Percentiles rank a stretch among this genome's conserved stretches.
Conservation (phyloP, 1,140 invertebrate genomes). For the Catajapyx aquilonaris region DNA sequence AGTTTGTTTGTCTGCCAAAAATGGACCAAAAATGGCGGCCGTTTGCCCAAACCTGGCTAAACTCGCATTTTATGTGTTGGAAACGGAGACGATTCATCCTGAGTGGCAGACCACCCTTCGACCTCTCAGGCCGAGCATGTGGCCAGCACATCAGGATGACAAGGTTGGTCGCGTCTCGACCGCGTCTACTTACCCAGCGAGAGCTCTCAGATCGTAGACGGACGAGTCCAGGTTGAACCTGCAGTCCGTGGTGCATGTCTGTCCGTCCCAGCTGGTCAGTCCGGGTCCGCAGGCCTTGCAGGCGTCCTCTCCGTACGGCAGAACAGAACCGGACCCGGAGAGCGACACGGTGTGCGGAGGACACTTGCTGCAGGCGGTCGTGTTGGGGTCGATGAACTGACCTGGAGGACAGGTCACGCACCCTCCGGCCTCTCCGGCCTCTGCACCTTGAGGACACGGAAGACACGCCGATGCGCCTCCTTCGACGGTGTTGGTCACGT, state of each 20-base stretch:
- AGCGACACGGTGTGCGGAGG: slow-evolving; percentile 28
- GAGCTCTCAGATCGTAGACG: slow-evolving; percentile 24
- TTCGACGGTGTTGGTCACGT: slow-evolving; percentile 32
- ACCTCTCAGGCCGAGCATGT: too few species aligned
- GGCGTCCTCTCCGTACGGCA: slow-evolving; percentile 22
- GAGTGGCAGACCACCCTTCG: too few species aligned
- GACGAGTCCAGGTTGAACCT: slow-evolving; percentile 15
- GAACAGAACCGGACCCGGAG: slow-evolving; percentile 19
- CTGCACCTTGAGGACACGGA: slow-evolving; percentile 22
- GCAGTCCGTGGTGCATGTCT: slow-evolving; percentile 21
- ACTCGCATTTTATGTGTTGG: too few species aligned
- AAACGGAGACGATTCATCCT: too few species aligned
- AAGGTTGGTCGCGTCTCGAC: slow-evolving; percentile 2
- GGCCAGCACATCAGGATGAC: too few species aligned
- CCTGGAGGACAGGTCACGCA: slow-evolving; percentile 32
- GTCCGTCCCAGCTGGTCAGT: slow-evolving; percentile 18
- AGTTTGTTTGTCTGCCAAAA: too few species aligned
- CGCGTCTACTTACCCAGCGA: slow-evolving; percentile 21
- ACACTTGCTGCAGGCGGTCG: slow-evolving; percentile 21
- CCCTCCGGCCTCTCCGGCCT: slow-evolving; percentile 12
- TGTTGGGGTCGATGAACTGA: slow-evolving; percentile 21
- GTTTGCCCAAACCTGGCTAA: too few species aligned
- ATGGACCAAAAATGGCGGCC: too few species aligned
- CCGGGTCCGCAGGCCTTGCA: slow-evolving; percentile 30
- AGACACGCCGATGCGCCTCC: slow-evolving; percentile 31